Percentiles rank a stretch among this genome's conserved stretches.
Evolutionary conservation across 1,140 invertebrate genomes (phyloP).

Genomic region (Sarcophaga peregrina): DNA sequence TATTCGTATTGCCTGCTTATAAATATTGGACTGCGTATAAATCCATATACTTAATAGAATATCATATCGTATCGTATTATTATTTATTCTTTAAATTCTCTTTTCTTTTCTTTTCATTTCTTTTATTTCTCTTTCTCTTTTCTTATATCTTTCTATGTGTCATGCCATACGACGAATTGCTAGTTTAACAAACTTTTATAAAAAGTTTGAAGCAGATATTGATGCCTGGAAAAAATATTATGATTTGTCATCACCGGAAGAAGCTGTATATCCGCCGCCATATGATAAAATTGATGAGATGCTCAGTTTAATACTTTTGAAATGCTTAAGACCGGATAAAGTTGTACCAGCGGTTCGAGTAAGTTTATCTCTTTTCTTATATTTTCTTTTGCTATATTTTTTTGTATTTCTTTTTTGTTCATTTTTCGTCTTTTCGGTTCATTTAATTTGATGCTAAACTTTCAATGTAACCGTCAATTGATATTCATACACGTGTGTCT

Average conservation of each 20-base stretch:
- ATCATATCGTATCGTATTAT: no score
- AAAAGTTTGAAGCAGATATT: slow-evolving; percentile 71
- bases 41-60: no score
- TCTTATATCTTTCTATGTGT: neutral
- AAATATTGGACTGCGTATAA: no score
- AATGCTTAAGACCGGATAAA: slow-evolving; percentile 89
- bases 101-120: no score
- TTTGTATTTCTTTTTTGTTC: neutral
- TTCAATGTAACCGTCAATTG: no score
- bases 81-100: no score
- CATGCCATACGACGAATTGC: slow-evolving; percentile 16
- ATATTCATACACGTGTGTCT: no score
- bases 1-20: no score
- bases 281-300: slow-evolving; percentile 72
- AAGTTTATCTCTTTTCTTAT: slow-evolving; percentile 51
- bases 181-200: slow-evolving; percentile 72
- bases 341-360: slow-evolving; percentile 76
- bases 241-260: slow-evolving; percentile 78
- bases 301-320: slow-evolving; percentile 77
- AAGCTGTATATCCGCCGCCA: slow-evolving; percentile 76
- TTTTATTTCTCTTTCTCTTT: neutral
- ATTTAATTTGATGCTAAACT: no score
- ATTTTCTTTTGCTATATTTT: neutral
- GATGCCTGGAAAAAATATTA: slow-evolving; percentile 81
- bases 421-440: no score